phyloP scores from a whole-genome alignment of 2,113 vertebrate species.

The Oncorhynchus keta region DNA sequence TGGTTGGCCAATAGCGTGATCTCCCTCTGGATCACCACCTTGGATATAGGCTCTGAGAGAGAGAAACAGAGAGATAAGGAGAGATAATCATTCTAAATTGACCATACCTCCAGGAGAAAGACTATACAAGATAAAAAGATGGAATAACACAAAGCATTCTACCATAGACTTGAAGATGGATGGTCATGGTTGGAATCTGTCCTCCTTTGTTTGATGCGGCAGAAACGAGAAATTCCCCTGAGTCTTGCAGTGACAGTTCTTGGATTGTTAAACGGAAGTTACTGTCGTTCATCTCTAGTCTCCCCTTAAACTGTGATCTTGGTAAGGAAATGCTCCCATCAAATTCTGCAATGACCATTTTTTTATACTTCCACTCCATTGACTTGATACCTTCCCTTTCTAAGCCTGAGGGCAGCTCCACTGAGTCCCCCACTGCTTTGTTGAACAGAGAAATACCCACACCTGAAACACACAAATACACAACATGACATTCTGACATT shows the following conservation, averaged over 20 bases:
- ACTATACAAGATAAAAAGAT: not conserved
- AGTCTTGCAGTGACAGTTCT: slow-evolving; percentile 35
- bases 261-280: slow-evolving; percentile 42
- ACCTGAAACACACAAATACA: slow-evolving; percentile 34
- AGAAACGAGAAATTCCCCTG: slow-evolving; percentile 12
- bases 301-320: not conserved
- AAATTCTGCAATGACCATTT: rapidly evolving
- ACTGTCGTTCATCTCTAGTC: not conserved
- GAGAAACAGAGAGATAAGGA: not conserved
- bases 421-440: slow-evolving; percentile 46
- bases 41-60: slow-evolving; percentile 33
- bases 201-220: rapidly evolving
- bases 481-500: not conserved
- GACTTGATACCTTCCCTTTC: rapidly evolving
- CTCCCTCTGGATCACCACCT: not conserved
- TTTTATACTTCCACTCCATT: not conserved
- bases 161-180: slow-evolving; percentile 56
- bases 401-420: slow-evolving; percentile 27
- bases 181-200: rapidly evolving
- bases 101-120: not conserved
- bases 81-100: not conserved
- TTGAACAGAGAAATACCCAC: slow-evolving; percentile 26
- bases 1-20: rapidly evolving
- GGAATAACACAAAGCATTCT: not conserved
- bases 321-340: rapidly evolving